These are phyloP conservation scores for Prosapia bicincta DNA, from an alignment of 2,888 invertebrate genomes.

Conservation along the genomic window DNA sequence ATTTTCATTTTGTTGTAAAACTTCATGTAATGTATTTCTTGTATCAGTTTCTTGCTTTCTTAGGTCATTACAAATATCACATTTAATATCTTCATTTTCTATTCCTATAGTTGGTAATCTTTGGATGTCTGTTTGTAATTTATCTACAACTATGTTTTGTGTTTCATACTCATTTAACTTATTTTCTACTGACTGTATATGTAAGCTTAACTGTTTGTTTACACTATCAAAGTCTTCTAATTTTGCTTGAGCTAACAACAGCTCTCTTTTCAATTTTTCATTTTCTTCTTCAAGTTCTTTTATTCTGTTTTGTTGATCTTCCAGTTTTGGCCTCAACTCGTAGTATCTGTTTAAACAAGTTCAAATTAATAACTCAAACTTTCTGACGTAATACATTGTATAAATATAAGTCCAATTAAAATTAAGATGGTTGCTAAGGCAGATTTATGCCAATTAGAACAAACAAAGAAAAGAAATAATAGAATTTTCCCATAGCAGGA, in stretches of 20 bases:
- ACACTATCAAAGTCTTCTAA: not conserved
- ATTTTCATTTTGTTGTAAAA: not conserved
- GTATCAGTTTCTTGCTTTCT: not conserved
- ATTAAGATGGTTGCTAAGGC: too few species aligned
- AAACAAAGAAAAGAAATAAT: too few species aligned
- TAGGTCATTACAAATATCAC: not conserved
- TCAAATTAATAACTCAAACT: too few species aligned
- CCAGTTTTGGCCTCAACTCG: conserved; percentile 39
- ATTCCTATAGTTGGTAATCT: conserved; percentile 33
- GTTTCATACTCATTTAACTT: not conserved
- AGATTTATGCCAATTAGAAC: too few species aligned
- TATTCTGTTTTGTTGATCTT: conserved; percentile 36
- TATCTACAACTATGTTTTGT: not conserved
- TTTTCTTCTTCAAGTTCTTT: conserved; percentile 39
- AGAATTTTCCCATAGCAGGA: too few species aligned
- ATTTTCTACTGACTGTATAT: not conserved
- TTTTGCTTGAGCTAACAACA: not conserved
- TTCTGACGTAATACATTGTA: too few species aligned
- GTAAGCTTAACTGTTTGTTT: not conserved
- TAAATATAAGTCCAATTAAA: too few species aligned
- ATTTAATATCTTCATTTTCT: conserved; percentile 37
- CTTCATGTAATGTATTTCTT: not conserved
- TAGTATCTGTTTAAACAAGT: conserved; percentile 41
- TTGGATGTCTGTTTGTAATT: not conserved
- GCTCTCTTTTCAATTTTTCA: conserved; percentile 23